phyloP scores from a whole-genome alignment of 2,797 vertebrate species.

The Rhodeus uyekii region DNA sequence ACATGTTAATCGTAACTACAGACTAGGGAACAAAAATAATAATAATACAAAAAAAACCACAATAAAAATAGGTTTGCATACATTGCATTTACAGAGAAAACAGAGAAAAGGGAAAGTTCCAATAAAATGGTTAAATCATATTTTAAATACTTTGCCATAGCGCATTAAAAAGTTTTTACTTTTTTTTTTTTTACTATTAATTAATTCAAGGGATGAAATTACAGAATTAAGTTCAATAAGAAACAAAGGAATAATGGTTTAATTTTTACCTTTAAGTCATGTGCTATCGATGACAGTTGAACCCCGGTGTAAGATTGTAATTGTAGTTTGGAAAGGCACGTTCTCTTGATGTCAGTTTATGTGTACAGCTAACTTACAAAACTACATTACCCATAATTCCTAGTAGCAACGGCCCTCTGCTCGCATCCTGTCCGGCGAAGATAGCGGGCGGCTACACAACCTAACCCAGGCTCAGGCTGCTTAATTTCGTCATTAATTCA shows the following conservation, averaged over 20 bases:
- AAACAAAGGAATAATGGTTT: conserved; percentile 43
- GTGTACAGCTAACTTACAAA: accelerated
- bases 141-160: no score
- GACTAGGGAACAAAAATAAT: no score
- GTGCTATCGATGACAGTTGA: neutral
- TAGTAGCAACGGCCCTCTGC: neutral
- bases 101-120: no score
- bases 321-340: conserved; percentile 64
- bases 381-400: conserved; percentile 70
- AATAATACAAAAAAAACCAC: no score
- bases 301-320: conserved; percentile 50
- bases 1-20: no score
- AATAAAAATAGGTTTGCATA: no score
- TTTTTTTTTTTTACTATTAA: no score
- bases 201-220: no score
- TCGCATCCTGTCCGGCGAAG: conserved; percentile 59
- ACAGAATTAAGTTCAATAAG: no score
- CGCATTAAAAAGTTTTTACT: no score
- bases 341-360: accelerated
- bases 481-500: neutral
- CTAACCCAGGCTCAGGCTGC: neutral
- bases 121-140: no score
- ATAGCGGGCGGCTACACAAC: conserved; percentile 61
- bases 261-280: conserved; percentile 20
- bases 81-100: no score